Conservation (phyloP, 2,888 invertebrate genomes). For the Ochlodes sylvanus region DNA sequence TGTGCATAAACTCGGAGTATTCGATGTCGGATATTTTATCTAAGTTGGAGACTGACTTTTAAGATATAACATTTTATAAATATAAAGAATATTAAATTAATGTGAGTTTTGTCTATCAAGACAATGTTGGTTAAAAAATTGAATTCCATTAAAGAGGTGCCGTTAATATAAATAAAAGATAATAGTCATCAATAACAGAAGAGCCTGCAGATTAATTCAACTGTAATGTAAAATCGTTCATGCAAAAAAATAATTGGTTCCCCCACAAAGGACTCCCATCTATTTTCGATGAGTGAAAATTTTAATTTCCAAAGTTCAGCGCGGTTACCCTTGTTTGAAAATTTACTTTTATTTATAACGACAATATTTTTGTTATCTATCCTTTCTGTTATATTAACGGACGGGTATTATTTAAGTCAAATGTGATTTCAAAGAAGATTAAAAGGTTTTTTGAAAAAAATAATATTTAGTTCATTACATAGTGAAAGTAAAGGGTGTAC, state of each 20-base stretch:
- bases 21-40: no score
- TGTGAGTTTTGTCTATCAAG: neutral
- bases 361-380: slow-evolving; percentile 27
- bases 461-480: neutral
- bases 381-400: slow-evolving; percentile 5
- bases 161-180: slow-evolving; percentile 46
- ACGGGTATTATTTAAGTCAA: neutral
- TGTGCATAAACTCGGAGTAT: no score
- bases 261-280: slow-evolving; percentile 61
- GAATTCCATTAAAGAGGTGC: slow-evolving; percentile 37
- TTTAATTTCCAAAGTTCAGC: slow-evolving; percentile 49
- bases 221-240: slow-evolving; percentile 71
- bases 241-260: slow-evolving; percentile 81
- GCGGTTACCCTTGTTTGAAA: slow-evolving; percentile 40
- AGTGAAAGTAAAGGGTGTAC: no score
- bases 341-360: slow-evolving; percentile 40
- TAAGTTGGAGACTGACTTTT: neutral
- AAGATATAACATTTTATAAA: neutral
- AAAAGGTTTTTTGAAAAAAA: neutral
- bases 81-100: neutral
- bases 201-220: slow-evolving; percentile 64
- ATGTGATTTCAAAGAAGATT: neutral
- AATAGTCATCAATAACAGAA: slow-evolving; percentile 52
- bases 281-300: slow-evolving; percentile 65
- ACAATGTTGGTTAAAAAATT: slow-evolving; percentile 20